phyloP scores from a whole-genome alignment of 2,888 invertebrate genomes.

The Baccha elongata region DNA sequence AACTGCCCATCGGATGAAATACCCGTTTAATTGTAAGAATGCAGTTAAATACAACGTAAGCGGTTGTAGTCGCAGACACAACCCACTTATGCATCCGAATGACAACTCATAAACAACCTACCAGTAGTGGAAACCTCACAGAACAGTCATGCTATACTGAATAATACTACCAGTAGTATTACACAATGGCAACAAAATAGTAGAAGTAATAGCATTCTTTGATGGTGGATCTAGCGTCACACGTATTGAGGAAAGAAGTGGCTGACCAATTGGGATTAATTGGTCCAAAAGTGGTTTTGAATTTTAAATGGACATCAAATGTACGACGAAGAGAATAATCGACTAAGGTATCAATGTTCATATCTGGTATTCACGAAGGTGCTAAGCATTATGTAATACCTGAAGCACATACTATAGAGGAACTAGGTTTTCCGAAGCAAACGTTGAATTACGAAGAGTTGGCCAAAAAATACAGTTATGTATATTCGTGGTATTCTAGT shows the following conservation, averaged over 20 bases:
- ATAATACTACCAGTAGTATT: not conserved
- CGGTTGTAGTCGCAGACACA: constrained; percentile 10
- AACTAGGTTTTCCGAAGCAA: constrained; percentile 1
- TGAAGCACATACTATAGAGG: constrained; percentile 3
- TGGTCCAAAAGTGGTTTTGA: constrained; percentile 2
- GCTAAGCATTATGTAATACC: constrained; percentile 10
- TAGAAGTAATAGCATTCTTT: constrained; percentile 4
- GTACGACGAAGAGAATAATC: not conserved
- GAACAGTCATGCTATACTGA: not conserved
- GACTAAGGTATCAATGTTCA: not conserved
- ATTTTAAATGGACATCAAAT: constrained; percentile 9
- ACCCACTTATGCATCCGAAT: constrained; percentile 10
- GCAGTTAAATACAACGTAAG: constrained; percentile 11
- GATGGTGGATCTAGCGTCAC: constrained; percentile 13
- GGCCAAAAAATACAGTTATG: not conserved
- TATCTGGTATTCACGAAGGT: constrained; percentile 1
- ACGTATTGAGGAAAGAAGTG: constrained; percentile 8
- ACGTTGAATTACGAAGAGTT: constrained; percentile 2
- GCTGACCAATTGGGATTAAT: constrained; percentile 12
- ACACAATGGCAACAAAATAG: constrained; percentile 1
- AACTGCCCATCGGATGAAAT: constrained; percentile 13
- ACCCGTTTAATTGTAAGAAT: constrained; percentile 9
- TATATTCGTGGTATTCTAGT: constrained; percentile 1
- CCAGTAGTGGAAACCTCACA: constrained; percentile 3
- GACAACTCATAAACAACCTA: not conserved